A percentile compares a stretch with the other conserved stretches of the same genome.
phyloP scores from a whole-genome alignment of 2,113 vertebrate genomes.

The Cololabis saira region DNA sequence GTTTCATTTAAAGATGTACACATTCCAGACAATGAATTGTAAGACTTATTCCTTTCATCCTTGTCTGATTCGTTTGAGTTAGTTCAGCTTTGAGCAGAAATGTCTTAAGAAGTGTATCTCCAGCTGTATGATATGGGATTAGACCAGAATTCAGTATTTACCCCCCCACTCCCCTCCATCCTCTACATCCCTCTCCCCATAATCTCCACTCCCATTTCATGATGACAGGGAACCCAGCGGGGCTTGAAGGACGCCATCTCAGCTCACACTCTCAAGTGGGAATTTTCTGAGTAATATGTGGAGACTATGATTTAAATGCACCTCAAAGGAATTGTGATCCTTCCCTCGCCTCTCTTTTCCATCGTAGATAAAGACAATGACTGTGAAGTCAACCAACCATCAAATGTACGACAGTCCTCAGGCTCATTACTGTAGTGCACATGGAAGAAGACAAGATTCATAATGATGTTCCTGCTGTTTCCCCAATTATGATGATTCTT shows the following conservation, averaged over 20 bases:
- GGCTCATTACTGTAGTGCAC: slow-evolving; percentile 63
- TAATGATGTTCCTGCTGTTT: slow-evolving; percentile 42
- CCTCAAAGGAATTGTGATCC: slow-evolving; percentile 66
- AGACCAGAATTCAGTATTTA: slow-evolving; percentile 76
- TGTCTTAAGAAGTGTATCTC: slow-evolving; percentile 65
- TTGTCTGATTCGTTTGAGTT: slow-evolving; percentile 33
- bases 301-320: slow-evolving; percentile 76
- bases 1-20: too few species aligned
- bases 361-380: slow-evolving; percentile 72
- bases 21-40: slow-evolving; percentile 10
- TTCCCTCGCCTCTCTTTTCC: slow-evolving; percentile 46
- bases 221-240: slow-evolving; percentile 75
- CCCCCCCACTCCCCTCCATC: slow-evolving; percentile 52
- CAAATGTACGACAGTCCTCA: slow-evolving; percentile 72
- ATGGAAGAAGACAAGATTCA: slow-evolving; percentile 41
- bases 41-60: slow-evolving; percentile 24
- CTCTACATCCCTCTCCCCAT: slow-evolving; percentile 47
- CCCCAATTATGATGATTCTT: slow-evolving; percentile 48
- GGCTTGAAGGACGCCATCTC: slow-evolving; percentile 81
- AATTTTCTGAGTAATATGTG: slow-evolving; percentile 73
- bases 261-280: slow-evolving; percentile 64
- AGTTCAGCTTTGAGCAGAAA: slow-evolving; percentile 48
- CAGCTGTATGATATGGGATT: slow-evolving; percentile 74
- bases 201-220: slow-evolving; percentile 75
- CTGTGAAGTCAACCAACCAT: slow-evolving; percentile 64